phyloP scores from a whole-genome alignment of 2,888 invertebrate genomes.

The Caenorhabditis sp. region DNA sequence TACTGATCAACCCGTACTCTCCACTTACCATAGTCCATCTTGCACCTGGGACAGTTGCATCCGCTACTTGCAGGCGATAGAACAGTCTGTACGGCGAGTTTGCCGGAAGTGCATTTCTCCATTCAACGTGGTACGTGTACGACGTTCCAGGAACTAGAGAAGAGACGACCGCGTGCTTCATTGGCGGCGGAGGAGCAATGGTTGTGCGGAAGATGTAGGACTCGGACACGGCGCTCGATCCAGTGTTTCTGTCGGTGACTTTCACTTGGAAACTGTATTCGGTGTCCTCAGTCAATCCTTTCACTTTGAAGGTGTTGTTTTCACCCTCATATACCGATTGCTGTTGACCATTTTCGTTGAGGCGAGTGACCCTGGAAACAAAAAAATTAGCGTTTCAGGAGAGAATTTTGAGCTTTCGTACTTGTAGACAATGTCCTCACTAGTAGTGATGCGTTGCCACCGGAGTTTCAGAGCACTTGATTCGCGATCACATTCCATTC shows the following conservation, averaged over 20 bases:
- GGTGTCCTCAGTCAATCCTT: conserved; percentile 83
- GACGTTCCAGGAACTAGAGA: conserved; percentile 63
- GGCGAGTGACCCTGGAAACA: conserved; percentile 38
- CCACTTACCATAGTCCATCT: conserved; percentile 65
- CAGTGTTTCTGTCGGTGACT: conserved; percentile 84
- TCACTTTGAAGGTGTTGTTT: conserved; percentile 63
- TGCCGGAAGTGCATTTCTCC: conserved; percentile 51
- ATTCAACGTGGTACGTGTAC: conserved; percentile 58
- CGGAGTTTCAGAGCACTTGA: conserved; percentile 87
- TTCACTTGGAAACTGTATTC: conserved; percentile 88
- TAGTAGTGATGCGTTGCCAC: conserved; percentile 81
- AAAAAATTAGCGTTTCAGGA: not conserved
- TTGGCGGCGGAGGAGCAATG: conserved; percentile 87
- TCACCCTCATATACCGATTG: conserved; percentile 65
- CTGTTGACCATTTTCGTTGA: conserved; percentile 37
- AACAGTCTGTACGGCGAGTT: conserved; percentile 13
- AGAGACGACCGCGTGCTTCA: conserved; percentile 85
- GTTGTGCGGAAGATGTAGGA: conserved; percentile 85
- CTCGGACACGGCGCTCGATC: conserved; percentile 86
- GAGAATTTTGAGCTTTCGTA: conserved; percentile 64
- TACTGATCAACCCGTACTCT: not conserved
- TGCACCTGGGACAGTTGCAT: conserved; percentile 28
- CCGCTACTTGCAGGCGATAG: conserved; percentile 38
- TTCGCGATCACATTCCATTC: conserved; percentile 79
- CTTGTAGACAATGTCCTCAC: conserved; percentile 77